Percentiles rank a stretch among this genome's conserved stretches.
phyloP scores from a whole-genome alignment of 2,888 invertebrate species.

The Microctonus hyperodae region DNA sequence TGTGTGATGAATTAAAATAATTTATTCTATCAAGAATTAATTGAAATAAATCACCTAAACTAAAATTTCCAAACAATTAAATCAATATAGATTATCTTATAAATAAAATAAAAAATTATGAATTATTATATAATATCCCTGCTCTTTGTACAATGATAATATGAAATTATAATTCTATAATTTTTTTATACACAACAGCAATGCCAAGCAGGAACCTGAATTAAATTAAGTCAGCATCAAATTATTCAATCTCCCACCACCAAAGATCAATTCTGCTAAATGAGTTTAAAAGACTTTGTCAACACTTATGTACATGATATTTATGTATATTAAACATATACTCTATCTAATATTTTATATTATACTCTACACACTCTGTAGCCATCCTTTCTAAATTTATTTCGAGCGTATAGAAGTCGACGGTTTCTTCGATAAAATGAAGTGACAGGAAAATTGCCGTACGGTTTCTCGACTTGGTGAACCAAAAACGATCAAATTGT shows the following conservation, averaged over 20 bases:
- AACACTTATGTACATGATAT: too few relatives aligned
- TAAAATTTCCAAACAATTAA: too few relatives aligned
- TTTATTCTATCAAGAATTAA: too few relatives aligned
- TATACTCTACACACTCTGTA: background rate
- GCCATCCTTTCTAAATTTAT: conserved; percentile 1
- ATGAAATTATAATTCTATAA: too few relatives aligned
- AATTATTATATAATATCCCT: background rate
- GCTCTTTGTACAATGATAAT: background rate
- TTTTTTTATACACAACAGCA: too few relatives aligned
- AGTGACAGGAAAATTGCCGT: conserved; percentile 16
- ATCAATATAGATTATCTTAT: too few relatives aligned
- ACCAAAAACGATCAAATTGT: conserved; percentile 15
- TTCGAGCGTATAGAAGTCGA: background rate
- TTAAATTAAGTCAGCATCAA: background rate
- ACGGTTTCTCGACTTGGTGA: conserved; percentile 1
- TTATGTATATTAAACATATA: background rate
- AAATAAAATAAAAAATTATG: too few relatives aligned
- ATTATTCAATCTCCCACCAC: background rate
- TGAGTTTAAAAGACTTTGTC: conserved; percentile 10
- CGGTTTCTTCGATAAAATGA: conserved; percentile 13
- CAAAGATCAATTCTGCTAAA: conserved; percentile 7
- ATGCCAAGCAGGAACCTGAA: background rate
- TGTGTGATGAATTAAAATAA: too few relatives aligned
- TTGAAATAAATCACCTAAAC: too few relatives aligned
- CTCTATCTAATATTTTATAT: background rate